Conservation (phyloP, 1,140 invertebrate species). For the Ladona fulva region DNA sequence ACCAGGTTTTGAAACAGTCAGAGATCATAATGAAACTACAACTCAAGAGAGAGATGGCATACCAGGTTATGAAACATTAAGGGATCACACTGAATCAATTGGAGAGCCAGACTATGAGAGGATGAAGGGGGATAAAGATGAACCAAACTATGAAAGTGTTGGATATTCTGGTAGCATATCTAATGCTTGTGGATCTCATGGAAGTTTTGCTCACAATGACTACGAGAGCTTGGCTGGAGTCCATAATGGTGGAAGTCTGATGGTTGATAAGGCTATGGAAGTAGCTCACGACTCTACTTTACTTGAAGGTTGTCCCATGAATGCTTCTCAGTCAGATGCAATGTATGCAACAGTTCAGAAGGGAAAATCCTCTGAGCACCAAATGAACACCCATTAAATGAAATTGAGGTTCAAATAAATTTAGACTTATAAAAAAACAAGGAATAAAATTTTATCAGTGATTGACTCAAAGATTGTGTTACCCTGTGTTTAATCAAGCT, state of each 20-base stretch:
- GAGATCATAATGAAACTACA: conserved; percentile 17
- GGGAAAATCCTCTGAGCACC: not conserved
- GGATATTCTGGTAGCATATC: not conserved
- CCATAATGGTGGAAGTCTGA: not conserved
- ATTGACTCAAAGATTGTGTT: not conserved
- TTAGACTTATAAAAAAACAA: too few species aligned
- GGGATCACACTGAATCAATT: conserved; percentile 13
- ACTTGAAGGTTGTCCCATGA: not conserved
- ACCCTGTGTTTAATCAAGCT: not conserved
- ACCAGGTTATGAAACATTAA: conserved; percentile 38
- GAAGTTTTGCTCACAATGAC: not conserved
- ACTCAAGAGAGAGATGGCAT: too few species aligned
- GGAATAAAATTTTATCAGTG: not conserved
- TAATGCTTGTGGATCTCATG: not conserved
- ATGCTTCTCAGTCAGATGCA: not conserved
- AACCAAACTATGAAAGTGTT: conserved; percentile 43
- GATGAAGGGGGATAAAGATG: conserved; percentile 31
- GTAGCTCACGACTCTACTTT: too few species aligned
- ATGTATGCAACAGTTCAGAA: not conserved
- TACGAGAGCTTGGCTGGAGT: not conserved
- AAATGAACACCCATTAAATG: not conserved
- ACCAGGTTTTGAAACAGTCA: conserved; percentile 26
- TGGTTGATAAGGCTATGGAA: not conserved
- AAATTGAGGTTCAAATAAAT: too few species aligned
- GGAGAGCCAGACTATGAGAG: conserved; percentile 34